Evolutionary conservation across 2,797 vertebrate genomes (phyloP), one percentile per base, ranked within the genome.

Genomic region (Etheostoma nigrum): DNA sequence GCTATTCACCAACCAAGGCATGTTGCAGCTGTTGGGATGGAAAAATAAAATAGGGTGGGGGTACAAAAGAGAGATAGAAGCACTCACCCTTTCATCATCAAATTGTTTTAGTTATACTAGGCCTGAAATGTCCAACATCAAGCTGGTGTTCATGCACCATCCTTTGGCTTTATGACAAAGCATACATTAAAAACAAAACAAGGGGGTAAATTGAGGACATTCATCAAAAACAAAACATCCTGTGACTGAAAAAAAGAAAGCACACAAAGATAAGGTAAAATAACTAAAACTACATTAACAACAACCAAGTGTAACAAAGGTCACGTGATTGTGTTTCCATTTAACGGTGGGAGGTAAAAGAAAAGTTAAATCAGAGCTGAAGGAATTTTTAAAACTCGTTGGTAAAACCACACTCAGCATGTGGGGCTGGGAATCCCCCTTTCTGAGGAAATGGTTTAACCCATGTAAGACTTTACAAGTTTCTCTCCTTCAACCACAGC

Each of bases 391-490:
- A 36, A 55, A 63, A 69, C 64, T 71, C 49, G 5, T 1, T 77
- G 78, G 71, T 72, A 18, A 77, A 79, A 84, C 80, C 83, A 69
- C 78, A 81, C 74, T 85, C 83, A 45, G 69, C 82, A 68, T 76
- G 74, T 83, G 83, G 68, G 80, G 49, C 77, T 54, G 85, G 90
- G 88, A 93, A 89, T 74, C 88, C 87, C 90, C 88, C 82, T 71
- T 67, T 75, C 70, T 11, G 72, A 90, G 90, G 84, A 93, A 92
- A 90, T 88, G 76, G 76, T 90, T 93, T 81, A 84, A 89, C 90
- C 89, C 88, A 42, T 90, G 87, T 83, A 67, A 78, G 78, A 81
- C 74, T 47, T 16, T 67, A 16, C 60, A 49, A 27, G 45, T 69
- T 44, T 63, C 66, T 73, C 53, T 52, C 36, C 74, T 77, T 62